Conservation (phyloP, 2,797 vertebrate genomes). For the Bradypus variegatus region DNA sequence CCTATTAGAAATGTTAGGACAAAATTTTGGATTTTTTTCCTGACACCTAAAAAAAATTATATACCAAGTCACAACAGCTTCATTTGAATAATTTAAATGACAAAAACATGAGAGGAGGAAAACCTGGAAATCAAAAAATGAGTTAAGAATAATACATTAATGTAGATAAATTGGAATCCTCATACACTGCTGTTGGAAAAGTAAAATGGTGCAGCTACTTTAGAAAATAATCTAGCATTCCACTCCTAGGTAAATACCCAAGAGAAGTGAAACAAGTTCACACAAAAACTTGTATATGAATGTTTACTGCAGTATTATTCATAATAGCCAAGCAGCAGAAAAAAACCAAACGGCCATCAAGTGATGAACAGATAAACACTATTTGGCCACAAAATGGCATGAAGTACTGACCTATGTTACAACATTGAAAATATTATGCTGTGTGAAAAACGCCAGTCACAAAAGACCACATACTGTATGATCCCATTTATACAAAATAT, state of each 20-base stretch:
- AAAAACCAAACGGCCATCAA: background rate
- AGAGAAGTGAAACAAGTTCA: background rate
- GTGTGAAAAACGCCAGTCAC: background rate
- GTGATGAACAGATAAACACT: background rate
- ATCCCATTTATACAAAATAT: background rate
- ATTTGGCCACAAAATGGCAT: background rate
- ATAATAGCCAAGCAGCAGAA: background rate
- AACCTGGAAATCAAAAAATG: background rate
- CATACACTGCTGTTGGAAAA: background rate
- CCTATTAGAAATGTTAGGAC: background rate
- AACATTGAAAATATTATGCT: background rate
- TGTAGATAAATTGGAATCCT: background rate
- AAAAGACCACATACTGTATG: background rate
- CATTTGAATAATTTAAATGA: slow-evolving; percentile 2
- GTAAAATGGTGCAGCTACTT: background rate
- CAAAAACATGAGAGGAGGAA: background rate
- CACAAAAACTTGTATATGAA: background rate
- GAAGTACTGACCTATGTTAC: background rate
- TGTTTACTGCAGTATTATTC: background rate
- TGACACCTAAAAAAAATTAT: background rate
- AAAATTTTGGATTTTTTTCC: slow-evolving; percentile 31
- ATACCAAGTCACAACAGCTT: background rate
- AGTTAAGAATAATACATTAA: background rate
- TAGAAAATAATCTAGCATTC: background rate
- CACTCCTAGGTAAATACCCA: background rate